Percentiles rank a stretch among this genome's conserved stretches.
Conservation (phyloP, 2,113 vertebrate species). For the Puffinus mauretanicus region DNA sequence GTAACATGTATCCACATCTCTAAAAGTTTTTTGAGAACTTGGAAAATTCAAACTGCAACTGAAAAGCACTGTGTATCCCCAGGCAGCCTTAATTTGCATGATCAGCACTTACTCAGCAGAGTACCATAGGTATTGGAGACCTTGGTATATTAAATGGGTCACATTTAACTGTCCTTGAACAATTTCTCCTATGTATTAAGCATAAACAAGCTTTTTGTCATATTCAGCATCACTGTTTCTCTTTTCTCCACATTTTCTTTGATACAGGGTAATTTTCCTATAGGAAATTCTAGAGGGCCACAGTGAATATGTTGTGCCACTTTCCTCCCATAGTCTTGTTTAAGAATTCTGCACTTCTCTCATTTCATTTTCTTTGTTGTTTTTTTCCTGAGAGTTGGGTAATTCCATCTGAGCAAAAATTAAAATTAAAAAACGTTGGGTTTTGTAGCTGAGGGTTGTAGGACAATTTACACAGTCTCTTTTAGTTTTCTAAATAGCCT, state of each 20-base stretch:
- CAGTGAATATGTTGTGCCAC: not conserved
- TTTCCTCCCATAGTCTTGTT: not conserved
- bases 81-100: constrained; percentile 64
- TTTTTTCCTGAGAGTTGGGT: not conserved
- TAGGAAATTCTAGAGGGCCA: not conserved
- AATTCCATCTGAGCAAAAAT: not conserved
- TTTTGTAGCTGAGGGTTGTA: not conserved
- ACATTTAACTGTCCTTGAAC: constrained; percentile 62
- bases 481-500: not conserved
- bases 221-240: not conserved
- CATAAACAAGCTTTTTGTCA: constrained; percentile 60
- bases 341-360: not conserved
- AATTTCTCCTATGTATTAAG: constrained; percentile 47
- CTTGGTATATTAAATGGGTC: constrained; percentile 48
- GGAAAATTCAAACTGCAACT: constrained; percentile 47
- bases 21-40: constrained; percentile 60
- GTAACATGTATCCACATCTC: constrained; percentile 25
- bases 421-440: not conserved
- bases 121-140: constrained; percentile 23
- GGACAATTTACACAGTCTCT: not conserved
- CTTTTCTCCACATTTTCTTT: constrained; percentile 2
- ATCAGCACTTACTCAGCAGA: constrained; percentile 55
- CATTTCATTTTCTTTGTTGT: not conserved
- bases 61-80: constrained; percentile 50
- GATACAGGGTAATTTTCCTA: not conserved